Conservation (phyloP, 2,797 vertebrate genomes). For the Lophotriccus pileatus region DNA sequence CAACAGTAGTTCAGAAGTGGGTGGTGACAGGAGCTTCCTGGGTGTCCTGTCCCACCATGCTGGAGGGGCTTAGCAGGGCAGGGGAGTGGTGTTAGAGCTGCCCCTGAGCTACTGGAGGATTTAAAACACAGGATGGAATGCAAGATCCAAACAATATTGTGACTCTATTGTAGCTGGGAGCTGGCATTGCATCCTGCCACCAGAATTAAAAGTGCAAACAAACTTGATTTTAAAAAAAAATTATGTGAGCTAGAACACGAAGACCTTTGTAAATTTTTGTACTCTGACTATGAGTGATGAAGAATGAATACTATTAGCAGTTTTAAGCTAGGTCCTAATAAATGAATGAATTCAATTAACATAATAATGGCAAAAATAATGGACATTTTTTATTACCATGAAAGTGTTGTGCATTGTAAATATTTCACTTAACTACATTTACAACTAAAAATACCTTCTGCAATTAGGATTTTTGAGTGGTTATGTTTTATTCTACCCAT, state of each 20-base stretch:
- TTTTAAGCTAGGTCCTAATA: not conserved
- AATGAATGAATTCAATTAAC: not conserved
- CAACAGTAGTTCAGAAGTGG: not conserved
- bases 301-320: not conserved
- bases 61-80: not conserved
- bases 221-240: not conserved
- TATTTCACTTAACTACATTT: not conserved
- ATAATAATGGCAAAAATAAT: not conserved
- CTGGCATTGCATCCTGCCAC: not conserved
- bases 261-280: not conserved
- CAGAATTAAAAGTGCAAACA: not conserved
- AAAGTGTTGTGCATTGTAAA: not conserved
- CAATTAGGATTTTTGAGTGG: not conserved
- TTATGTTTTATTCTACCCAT: not conserved
- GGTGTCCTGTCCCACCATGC: not conserved
- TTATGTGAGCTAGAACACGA: not conserved
- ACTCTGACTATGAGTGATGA: not conserved
- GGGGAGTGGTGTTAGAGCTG: not conserved
- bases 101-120: rapidly evolving
- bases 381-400: not conserved
- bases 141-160: not conserved
- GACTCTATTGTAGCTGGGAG: not conserved
- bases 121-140: not conserved
- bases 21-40: not conserved
- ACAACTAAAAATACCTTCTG: not conserved